Percentiles rank a stretch among this genome's conserved stretches.
These are phyloP conservation scores for Ichneumoninae sp. DNA, from an alignment of 2,888 invertebrate genomes.

Conservation along the genomic window DNA sequence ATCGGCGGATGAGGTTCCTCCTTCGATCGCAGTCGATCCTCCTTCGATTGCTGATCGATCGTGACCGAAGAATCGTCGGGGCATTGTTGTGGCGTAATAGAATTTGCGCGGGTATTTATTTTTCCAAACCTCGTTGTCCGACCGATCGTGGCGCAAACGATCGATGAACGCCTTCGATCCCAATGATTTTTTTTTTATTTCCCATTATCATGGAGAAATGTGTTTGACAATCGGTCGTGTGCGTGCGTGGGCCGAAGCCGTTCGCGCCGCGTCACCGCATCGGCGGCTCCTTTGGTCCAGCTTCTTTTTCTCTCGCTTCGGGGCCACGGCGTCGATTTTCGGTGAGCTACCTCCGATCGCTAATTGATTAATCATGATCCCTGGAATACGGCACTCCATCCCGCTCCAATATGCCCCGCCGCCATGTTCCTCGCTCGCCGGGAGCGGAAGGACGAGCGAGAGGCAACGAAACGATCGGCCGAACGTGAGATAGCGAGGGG, in stretches of 20 bases:
- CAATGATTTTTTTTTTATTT: conserved; percentile 6
- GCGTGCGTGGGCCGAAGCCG: conserved; percentile 57
- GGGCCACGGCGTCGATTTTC: conserved; percentile 75
- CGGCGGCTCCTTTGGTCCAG: conserved; percentile 79
- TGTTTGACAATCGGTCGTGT: conserved; percentile 72
- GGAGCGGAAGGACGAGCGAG: background rate
- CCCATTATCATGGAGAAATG: conserved; percentile 29
- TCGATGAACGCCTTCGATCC: background rate
- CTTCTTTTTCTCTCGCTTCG: conserved; percentile 67
- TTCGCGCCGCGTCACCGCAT: conserved; percentile 76
- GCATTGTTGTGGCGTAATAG: conserved; percentile 34
- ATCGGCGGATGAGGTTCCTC: background rate
- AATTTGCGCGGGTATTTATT: conserved; percentile 47
- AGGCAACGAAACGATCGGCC: background rate
- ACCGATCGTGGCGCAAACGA: conserved; percentile 56
- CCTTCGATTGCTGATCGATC: conserved; percentile 28
- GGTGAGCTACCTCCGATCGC: conserved; percentile 77
- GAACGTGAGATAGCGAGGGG: conserved; percentile 10
- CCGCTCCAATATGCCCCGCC: conserved; percentile 17
- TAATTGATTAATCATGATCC: conserved; percentile 84
- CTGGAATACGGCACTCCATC: conserved; percentile 60
- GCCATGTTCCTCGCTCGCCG: conserved; percentile 35
- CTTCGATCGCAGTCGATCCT: background rate
- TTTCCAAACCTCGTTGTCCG: conserved; percentile 52
- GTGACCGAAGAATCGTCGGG: conserved; percentile 36